Base-by-base conservation (phyloP, 2,113 vertebrate species). In the Anarrhichthys ocellatus region DNA sequence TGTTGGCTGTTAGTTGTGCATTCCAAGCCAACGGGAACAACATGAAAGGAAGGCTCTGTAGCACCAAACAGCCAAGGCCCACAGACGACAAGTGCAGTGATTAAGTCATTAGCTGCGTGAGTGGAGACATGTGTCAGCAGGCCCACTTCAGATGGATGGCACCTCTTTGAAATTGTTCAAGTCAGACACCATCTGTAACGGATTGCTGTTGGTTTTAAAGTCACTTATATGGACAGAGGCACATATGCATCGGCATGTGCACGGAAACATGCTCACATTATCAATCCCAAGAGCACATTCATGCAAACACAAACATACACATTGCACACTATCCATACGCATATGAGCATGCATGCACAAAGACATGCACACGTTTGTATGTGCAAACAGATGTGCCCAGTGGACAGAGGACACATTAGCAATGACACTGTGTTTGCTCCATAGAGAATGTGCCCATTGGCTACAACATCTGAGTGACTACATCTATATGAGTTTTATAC, bases 91-190 rank as follows among this genome's bases (percentile, higher is more conserved):
- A 89, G 76, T 81, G 74, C 42, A 73, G 81, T 54, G 82, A 89
- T 89, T 89, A 88, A 86, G 77, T 70, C 56, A 82, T 93, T 89
- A 85, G 50, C 44, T 70, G 81, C 72, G 15, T 80, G 85, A 87
- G 62, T 75, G 81, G 67, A 87, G 77, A 84, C 76, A 58, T 82
- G 80, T 85, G 87, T 86, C 58, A 65, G 72, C 64, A 71, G 22
- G 59, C 32, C 22, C 34, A 32, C 42, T 86, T 73, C 9, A 70
- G 61, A 76, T 73, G 54, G 70, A 83, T 54, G 6, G 7, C 29
- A 65, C 72, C 22, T 64, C 76, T 77, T 79, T 82, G 58, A 83
- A 68, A 34, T 52, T 44, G 22, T 40, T 79, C 24, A 17, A 71
- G 15, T 64, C 29, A 38, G 44, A 15, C 40, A n/a, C 15, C 29